A percentile compares a stretch with the other conserved stretches of the same genome.
Conservation (phyloP, 2,888 invertebrate species). For the Leptinotarsa rubiginosa region DNA sequence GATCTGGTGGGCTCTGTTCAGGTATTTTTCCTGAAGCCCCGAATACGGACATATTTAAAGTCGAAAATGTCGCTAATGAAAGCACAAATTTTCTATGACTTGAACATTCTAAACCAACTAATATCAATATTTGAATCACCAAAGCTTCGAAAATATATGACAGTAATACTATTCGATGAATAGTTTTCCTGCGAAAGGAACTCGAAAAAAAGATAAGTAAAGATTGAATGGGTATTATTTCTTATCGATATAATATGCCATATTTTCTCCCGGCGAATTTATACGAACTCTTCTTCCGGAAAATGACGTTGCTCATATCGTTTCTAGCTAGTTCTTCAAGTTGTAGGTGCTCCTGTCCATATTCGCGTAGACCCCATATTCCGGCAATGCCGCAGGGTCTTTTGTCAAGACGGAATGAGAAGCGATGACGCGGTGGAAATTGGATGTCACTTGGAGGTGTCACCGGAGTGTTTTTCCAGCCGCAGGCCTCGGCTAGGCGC, state of each 20-base stretch:
- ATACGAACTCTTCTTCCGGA: not conserved
- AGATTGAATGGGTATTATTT: not conserved
- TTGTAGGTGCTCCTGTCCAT: constrained; percentile 22
- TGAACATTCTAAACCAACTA: too few species aligned
- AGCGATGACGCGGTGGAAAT: constrained; percentile 67
- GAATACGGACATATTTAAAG: too few species aligned
- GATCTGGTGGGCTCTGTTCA: too few species aligned
- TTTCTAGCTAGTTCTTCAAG: not conserved
- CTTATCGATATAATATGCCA: not conserved
- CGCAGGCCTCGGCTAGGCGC: constrained; percentile 55
- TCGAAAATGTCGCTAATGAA: too few species aligned
- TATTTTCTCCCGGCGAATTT: not conserved
- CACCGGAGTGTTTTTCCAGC: constrained; percentile 65
- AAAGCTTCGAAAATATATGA: too few species aligned
- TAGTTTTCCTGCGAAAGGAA: too few species aligned
- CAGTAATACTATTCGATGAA: too few species aligned
- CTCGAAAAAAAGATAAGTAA: too few species aligned
- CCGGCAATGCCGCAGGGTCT: constrained; percentile 34
- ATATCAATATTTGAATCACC: too few species aligned
- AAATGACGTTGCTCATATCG: constrained; percentile 9
- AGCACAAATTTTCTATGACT: too few species aligned
- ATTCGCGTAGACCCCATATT: constrained; percentile 13
- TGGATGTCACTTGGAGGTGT: constrained; percentile 68
- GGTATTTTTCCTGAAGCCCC: too few species aligned
- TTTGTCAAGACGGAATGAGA: constrained; percentile 33